phyloP scores from a whole-genome alignment of 2,797 vertebrate genomes.

The Yasuhikotakia modesta region DNA sequence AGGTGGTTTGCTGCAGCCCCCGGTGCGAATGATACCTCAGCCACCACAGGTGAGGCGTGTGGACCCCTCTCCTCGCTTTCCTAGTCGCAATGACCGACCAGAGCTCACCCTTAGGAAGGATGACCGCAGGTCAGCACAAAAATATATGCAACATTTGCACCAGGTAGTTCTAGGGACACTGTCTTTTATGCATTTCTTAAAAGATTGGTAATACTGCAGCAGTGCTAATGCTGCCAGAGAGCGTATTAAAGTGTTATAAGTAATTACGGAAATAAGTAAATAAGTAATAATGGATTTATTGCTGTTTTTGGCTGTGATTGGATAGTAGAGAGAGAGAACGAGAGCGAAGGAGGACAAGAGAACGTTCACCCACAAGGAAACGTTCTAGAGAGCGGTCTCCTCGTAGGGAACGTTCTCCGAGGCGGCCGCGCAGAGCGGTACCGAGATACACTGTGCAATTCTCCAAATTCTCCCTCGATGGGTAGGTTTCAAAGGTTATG shows the following conservation, averaged over 20 bases:
- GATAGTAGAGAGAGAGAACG: constrained; percentile 89
- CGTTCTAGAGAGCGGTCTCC: constrained; percentile 94
- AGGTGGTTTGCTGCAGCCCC: constrained; percentile 92
- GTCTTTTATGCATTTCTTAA: too few relatives aligned
- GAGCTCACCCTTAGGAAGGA: constrained; percentile 94
- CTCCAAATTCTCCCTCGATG: constrained; percentile 97
- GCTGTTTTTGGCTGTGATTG: constrained; percentile 14
- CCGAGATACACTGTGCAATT: constrained; percentile 98
- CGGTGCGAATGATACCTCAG: constrained; percentile 94
- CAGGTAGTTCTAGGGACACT: too few relatives aligned
- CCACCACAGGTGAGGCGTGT: constrained; percentile 91
- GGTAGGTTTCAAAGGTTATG: constrained; percentile 76
- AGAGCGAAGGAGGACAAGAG: constrained; percentile 91
- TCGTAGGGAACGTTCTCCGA: constrained; percentile 90
- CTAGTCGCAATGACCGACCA: constrained; percentile 89
- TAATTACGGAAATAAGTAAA: too few relatives aligned
- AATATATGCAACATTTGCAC: too few relatives aligned
- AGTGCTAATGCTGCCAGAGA: too few relatives aligned
- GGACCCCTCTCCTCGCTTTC: constrained; percentile 93
- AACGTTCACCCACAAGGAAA: constrained; percentile 92
- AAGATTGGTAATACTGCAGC: too few relatives aligned
- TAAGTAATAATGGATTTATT: not conserved
- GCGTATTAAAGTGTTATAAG: too few relatives aligned
- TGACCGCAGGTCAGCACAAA: constrained; percentile 85
- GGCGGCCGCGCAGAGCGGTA: constrained; percentile 87